Base-by-base conservation (phyloP, 2,797 vertebrate species). In the Vespertilio murinus region DNA sequence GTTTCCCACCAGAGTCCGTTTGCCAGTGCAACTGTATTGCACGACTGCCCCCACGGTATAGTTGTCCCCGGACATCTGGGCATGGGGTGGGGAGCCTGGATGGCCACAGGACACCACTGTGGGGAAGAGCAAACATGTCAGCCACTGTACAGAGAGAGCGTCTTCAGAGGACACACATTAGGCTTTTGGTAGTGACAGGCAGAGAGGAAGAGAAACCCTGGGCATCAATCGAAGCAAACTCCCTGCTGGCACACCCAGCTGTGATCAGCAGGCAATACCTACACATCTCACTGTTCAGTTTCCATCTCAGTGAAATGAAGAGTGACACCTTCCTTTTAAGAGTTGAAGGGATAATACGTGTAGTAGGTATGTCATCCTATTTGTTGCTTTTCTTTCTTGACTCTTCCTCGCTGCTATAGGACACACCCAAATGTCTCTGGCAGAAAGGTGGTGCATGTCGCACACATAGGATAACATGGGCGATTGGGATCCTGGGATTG, bases 31-130 rank as follows among this genome's bases (percentile, higher is more conserved):
- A 98, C 98, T 99, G 98, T 99, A 99, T 49, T 99, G 98, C 59
- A 99, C 99, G 88, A 99, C 99, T 0, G 99, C 99, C 92, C 99
- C 99, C 17, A 99, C 99, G 0, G 99, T 99, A 83, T 99, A 98
- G 80, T 98, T 98, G 96, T 99, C 99, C 9, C 99, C 99, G 0
- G 98, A 99, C 97, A 99, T 97, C 98, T 99, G 99, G 13, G 99
- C 98, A 33, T 99, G 98, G 2, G 99, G 99, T 0, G 99, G 99
- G 92, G 99, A 97, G 93, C 99, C 99, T 0, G 99, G 99, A 93
- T 99, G 99, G 94, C 99, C 99, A 10, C 99, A 99, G 5, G 99
- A 98, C 89, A 99, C 98, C 99, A 99, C 99, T 99, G 98, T 81
- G 93, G 97, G 70, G 54, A 70, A 94, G 3, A 85, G 45, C 25